Base-by-base conservation (phyloP, 2,113 vertebrate genomes). In the Lethenteron reissneri region DNA sequence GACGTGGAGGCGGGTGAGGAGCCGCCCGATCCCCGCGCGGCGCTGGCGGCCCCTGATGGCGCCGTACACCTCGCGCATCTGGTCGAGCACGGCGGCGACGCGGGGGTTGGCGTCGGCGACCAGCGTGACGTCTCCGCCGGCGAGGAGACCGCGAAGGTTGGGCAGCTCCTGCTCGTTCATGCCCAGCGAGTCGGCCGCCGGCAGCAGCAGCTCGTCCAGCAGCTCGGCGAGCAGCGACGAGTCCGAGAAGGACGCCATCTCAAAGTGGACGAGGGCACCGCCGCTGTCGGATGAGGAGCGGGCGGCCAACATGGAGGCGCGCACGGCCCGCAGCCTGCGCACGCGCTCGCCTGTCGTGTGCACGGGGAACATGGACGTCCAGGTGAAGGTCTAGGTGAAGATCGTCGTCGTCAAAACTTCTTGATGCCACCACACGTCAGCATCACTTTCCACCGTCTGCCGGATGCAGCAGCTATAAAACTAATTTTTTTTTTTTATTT, bases 161-260 rank as follows among this genome's bases (percentile, higher is more conserved):
- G 85, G 85, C 25, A 86, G 82, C 75, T 87, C 85, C 77, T 87
- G 85, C 74, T 87, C 85, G 71, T 87, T 87, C 85, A 87, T 86
- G 57, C 85, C 85, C 70, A 87, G 76, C 41, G 85, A 87, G 77
- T 86, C 82, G 2, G 82, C 80, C 14, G 82, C 76, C 9, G 84
- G 79, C 21, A 85, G 71, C 17, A 87, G 79, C 17, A 80, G 77
- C 9, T 78, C 73, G 8, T 78, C 73, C 57, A 86, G 78, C 12
- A 87, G 78, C 58, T 85, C 83, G 56, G 75, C 76, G 83, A 87
- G 79, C 70, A 86, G 80, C 70, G 70, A 78, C 71, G 83, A 78
- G 21, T 87, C 85, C 12, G 85, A 84, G 74, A 86, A 87, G 75
- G 85, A 86, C 70, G 85, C 85, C 84, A 86, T 86, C 77, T 87